Evolutionary conservation across 2,113 vertebrate species (phyloP).

Genomic region (Indicator indicator): DNA sequence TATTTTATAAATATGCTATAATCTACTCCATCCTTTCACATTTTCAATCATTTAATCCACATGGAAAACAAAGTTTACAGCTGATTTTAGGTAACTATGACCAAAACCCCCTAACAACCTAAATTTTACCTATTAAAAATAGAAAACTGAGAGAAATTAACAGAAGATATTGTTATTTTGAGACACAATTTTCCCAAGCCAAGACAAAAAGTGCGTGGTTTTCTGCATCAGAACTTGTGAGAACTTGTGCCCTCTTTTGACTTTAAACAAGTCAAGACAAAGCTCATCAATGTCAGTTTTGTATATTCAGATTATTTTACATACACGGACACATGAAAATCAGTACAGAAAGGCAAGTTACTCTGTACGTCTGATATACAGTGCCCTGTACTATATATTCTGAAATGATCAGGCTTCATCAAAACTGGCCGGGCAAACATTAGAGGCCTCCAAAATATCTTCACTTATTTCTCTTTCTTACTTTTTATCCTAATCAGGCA

Average conservation of each 20-base stretch:
- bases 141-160: not conserved
- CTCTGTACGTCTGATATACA: not conserved
- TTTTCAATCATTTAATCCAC: not conserved
- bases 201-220: not conserved
- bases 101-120: not conserved
- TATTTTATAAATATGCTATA: not conserved
- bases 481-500: not conserved
- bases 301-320: not conserved
- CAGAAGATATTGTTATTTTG: not conserved
- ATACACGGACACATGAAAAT: not conserved
- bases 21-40: not conserved
- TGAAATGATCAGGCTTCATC: not conserved
- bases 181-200: not conserved
- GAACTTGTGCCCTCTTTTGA: not conserved
- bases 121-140: not conserved
- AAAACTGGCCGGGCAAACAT: not conserved
- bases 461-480: not conserved
- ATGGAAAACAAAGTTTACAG: not conserved
- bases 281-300: not conserved
- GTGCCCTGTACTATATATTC: not conserved
- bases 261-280: not conserved
- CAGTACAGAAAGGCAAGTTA: not conserved
- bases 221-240: not conserved
- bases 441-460: not conserved
- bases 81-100: not conserved